Evolutionary conservation across 2,797 vertebrate species (phyloP).

Genomic region (Todus mexicanus): DNA sequence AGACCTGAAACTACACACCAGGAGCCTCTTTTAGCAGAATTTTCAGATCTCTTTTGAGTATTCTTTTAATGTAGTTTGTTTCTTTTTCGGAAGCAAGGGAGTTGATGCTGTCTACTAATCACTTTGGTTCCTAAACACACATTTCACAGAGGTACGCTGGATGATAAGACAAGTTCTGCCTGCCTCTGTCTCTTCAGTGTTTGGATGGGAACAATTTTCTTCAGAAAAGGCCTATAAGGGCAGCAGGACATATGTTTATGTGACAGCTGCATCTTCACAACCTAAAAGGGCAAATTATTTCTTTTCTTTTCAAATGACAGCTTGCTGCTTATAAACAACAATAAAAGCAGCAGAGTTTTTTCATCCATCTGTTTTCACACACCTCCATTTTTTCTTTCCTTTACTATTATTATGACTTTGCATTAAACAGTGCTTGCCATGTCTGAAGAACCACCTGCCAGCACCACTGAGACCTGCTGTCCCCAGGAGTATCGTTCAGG

Average conservation of each 20-base stretch:
- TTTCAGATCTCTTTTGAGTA: not conserved
- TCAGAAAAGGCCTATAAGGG: not conserved
- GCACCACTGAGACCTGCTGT: not conserved
- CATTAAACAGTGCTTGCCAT: not conserved
- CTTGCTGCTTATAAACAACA: not conserved
- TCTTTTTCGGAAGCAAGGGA: not conserved
- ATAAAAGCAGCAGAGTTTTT: not conserved
- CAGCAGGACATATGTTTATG: constrained; percentile 47
- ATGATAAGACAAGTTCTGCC: not conserved
- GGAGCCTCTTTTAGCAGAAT: not conserved
- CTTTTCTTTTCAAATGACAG: constrained; percentile 26
- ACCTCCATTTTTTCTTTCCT: not conserved
- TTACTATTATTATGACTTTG: not conserved
- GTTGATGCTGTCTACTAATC: not conserved
- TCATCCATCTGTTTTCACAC: constrained; percentile 39
- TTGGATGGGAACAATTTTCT: not conserved
- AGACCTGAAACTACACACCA: not conserved
- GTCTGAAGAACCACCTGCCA: not conserved
- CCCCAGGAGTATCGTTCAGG: fast-evolving
- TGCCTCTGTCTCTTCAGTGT: not conserved
- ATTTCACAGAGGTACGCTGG: not conserved
- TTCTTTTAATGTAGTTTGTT: not conserved
- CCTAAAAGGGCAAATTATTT: not conserved
- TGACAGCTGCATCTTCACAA: constrained; percentile 49
- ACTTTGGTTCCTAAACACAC: not conserved